These are phyloP conservation scores for Cydia pomonella DNA, from an alignment of 1,140 invertebrate genomes.

Conservation along the genomic window DNA sequence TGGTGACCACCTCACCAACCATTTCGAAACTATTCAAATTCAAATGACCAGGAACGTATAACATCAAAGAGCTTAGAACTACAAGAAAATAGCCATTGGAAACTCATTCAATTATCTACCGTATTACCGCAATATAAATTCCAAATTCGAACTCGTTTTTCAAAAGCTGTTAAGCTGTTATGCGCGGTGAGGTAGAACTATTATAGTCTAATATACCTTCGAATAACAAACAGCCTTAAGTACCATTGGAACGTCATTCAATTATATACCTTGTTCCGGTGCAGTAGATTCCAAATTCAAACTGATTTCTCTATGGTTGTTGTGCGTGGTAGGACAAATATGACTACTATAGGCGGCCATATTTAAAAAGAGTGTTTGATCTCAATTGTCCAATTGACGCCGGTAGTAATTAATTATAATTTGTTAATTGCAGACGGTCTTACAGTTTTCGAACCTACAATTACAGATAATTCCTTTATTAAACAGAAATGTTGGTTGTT, in stretches of 20 bases:
- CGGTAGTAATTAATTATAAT: constrained; percentile 25
- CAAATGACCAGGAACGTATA: not conserved
- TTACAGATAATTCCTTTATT: constrained; percentile 33
- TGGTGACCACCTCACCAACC: not conserved
- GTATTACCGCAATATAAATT: too few species aligned
- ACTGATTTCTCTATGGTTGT: too few species aligned
- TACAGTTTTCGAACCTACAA: constrained; percentile 13
- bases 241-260: too few species aligned
- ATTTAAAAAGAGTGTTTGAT: constrained; percentile 29
- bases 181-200: too few species aligned
- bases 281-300: too few species aligned
- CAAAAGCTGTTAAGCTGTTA: too few species aligned
- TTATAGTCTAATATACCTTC: too few species aligned
- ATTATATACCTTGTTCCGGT: too few species aligned
- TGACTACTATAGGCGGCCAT: not conserved
- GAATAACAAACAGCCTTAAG: too few species aligned
- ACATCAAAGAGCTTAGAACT: not conserved
- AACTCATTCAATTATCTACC: too few species aligned
- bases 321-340: not conserved
- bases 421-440: constrained; percentile 21
- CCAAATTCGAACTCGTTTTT: too few species aligned
- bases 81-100: not conserved
- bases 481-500: constrained; percentile 27
- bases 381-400: constrained; percentile 29
- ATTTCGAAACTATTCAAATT: not conserved